phyloP scores from a whole-genome alignment of 2,888 invertebrate species.

The Dasypogon diadema region DNA sequence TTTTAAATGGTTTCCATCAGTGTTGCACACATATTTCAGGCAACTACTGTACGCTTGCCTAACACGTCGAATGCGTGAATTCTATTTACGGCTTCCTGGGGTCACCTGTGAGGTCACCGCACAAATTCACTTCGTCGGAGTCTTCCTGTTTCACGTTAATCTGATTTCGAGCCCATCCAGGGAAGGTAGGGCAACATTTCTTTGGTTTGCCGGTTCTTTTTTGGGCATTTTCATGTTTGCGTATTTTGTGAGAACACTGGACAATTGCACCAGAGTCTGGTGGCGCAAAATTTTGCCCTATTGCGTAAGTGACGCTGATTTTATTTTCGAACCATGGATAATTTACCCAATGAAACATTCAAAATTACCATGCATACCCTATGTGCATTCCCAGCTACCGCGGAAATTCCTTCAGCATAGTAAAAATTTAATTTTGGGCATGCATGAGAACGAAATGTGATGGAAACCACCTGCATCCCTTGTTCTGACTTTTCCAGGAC shows the following conservation, averaged over 20 bases:
- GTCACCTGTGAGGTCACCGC: constrained; percentile 50
- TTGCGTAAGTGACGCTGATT: neutral
- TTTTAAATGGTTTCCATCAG: neutral
- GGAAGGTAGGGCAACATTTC: constrained; percentile 19
- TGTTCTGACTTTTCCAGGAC: neutral
- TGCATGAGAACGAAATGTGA: neutral
- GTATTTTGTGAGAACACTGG: neutral
- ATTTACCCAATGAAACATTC: neutral
- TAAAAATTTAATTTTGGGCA: neutral
- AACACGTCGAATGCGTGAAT: constrained; percentile 50
- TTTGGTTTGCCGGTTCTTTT: constrained; percentile 9
- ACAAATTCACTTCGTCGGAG: constrained; percentile 16
- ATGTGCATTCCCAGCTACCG: neutral
- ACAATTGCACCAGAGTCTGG: neutral
- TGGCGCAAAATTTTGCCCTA: neutral
- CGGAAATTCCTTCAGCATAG: neutral
- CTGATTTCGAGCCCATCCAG: constrained; percentile 20
- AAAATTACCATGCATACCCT: neutral
- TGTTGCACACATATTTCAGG: neutral
- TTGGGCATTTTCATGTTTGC: neutral
- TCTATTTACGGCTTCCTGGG: constrained; percentile 55
- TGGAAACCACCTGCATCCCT: constrained; percentile 1
- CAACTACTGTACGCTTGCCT: constrained; percentile 21
- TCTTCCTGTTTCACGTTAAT: constrained; percentile 16
- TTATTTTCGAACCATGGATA: neutral